These are phyloP conservation scores for Andrena bicolor DNA, from an alignment of 2,888 invertebrate genomes.

Conservation along the genomic window DNA sequence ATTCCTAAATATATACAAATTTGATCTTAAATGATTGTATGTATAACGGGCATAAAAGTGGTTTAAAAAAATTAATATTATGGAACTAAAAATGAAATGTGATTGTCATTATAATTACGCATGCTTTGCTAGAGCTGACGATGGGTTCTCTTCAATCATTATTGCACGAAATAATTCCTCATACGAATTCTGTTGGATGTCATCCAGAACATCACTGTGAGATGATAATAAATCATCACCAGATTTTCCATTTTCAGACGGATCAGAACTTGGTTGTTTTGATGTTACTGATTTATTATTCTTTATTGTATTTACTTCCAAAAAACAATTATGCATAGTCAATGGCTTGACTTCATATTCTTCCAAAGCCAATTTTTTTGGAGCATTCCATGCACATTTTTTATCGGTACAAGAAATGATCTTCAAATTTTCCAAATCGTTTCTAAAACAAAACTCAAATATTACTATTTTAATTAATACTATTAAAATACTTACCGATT, in stretches of 20 bases:
- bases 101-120: background rate
- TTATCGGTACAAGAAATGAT: constrained; percentile 1
- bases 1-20: background rate
- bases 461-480: background rate
- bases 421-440: background rate
- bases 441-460: background rate
- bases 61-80: constrained; percentile 1
- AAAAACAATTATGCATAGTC: background rate
- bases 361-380: background rate
- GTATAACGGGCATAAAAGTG: background rate
- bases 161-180: too few relatives aligned
- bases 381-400: constrained; percentile 1
- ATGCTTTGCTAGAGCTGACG: too few relatives aligned
- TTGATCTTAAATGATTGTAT: background rate
- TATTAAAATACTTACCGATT: background rate
- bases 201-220: too few relatives aligned
- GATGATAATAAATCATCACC: too few relatives aligned
- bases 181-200: too few relatives aligned
- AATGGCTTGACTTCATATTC: constrained; percentile 3
- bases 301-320: background rate
- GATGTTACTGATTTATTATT: too few relatives aligned
- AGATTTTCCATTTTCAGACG: too few relatives aligned
- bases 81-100: background rate
- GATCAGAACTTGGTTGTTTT: too few relatives aligned
- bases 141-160: too few relatives aligned